Conservation (phyloP, 1,140 invertebrate genomes). For the Sinella curviseta region DNA sequence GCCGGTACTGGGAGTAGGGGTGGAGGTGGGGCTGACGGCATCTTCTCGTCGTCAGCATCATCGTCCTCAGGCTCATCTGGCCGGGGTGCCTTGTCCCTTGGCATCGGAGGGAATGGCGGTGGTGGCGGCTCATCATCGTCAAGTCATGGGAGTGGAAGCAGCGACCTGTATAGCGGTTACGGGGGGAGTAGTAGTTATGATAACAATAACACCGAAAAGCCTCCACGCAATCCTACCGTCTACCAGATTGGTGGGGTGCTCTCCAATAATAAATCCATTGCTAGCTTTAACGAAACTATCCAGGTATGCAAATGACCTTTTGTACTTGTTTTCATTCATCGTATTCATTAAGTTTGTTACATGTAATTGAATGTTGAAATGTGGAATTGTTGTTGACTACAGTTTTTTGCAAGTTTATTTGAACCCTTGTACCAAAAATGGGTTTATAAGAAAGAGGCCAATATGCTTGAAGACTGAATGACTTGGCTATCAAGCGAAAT, state of each 20-base stretch:
- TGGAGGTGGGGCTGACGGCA: neutral
- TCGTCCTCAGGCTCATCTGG: neutral
- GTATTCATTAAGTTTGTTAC: slow-evolving; percentile 8
- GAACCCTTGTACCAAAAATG: too few relatives aligned
- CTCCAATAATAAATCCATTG: slow-evolving; percentile 74
- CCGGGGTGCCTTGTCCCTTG: neutral
- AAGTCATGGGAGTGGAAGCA: neutral
- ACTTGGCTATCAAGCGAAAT: too few relatives aligned
- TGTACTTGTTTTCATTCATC: too few relatives aligned
- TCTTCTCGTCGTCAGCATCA: neutral
- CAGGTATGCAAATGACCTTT: too few relatives aligned
- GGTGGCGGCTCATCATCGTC: neutral
- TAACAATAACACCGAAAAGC: slow-evolving; percentile 12
- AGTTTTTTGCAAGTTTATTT: too few relatives aligned
- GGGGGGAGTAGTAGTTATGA: neutral
- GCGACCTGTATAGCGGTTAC: neutral
- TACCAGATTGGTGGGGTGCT: slow-evolving; percentile 89
- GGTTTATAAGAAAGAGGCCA: too few relatives aligned
- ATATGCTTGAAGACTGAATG: too few relatives aligned
- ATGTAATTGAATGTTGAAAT: too few relatives aligned
- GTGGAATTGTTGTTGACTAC: too few relatives aligned
- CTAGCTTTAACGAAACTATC: slow-evolving; percentile 75
- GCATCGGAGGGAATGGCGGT: neutral
- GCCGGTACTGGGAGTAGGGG: neutral
- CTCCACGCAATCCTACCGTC: slow-evolving; percentile 64